Percentiles rank a stretch among this genome's conserved stretches.
Conservation (phyloP, 2,797 vertebrate genomes). For the Margarornis squamiger region DNA sequence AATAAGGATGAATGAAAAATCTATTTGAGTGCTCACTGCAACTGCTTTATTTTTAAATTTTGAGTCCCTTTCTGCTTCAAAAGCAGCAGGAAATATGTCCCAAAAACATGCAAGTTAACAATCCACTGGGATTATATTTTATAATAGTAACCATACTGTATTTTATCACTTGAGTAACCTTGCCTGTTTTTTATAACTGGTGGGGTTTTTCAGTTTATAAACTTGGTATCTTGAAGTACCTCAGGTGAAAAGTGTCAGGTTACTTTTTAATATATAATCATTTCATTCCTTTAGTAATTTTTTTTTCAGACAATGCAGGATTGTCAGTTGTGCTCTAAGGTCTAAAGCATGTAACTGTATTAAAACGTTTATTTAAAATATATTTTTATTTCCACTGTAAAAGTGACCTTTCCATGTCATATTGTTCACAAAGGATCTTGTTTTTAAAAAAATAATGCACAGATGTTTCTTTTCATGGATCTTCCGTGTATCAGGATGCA, state of each 20-base stretch:
- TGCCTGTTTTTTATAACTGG: not conserved
- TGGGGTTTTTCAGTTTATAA: constrained; percentile 35
- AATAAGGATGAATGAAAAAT: not conserved
- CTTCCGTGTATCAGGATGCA: not conserved
- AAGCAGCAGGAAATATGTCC: not conserved
- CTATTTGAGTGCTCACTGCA: not conserved
- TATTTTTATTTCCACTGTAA: constrained; percentile 2
- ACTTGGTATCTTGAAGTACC: not conserved
- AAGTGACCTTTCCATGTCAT: not conserved
- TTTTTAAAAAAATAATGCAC: not conserved
- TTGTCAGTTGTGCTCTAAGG: not conserved
- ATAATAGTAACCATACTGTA: not conserved
- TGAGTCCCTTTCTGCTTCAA: constrained; percentile 6
- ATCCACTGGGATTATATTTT: not conserved
- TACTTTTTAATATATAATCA: constrained; percentile 6
- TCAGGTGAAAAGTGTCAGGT: constrained; percentile 11
- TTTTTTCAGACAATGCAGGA: not conserved
- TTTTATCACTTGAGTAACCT: constrained; percentile 38
- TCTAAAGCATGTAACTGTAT: not conserved
- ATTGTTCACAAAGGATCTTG: not conserved
- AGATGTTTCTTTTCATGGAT: not conserved
- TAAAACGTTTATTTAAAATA: not conserved
- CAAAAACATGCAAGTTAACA: not conserved
- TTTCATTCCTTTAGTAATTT: constrained; percentile 32
- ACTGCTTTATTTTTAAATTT: not conserved